phyloP scores from a whole-genome alignment of 2,797 vertebrate genomes.

The Bovichtus variegatus region DNA sequence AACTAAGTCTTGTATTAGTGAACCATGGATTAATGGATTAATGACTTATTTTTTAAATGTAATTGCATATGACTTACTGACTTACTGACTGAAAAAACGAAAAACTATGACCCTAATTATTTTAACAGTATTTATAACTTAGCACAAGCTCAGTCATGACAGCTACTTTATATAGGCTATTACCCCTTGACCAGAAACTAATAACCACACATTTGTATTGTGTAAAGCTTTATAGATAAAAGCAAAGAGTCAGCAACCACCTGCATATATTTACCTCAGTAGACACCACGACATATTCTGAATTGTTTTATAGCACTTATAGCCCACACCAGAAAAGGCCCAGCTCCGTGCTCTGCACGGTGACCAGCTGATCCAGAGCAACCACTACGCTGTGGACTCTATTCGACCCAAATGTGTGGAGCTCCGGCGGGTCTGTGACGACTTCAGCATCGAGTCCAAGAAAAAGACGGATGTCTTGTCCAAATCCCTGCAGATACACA shows the following conservation, averaged over 20 bases:
- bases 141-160: no score
- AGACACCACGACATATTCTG: neutral
- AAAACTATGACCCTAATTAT: neutral
- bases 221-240: neutral
- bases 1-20: neutral
- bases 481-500: slow-evolving; percentile 92
- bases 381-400: slow-evolving; percentile 93
- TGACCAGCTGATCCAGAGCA: slow-evolving; percentile 95
- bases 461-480: slow-evolving; percentile 90
- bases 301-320: slow-evolving; percentile 9
- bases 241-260: no score
- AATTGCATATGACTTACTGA: neutral
- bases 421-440: slow-evolving; percentile 92
- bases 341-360: slow-evolving; percentile 91
- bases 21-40: neutral
- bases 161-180: neutral
- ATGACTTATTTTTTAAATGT: neutral
- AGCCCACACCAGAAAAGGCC: slow-evolving; percentile 92
- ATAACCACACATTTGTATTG: neutral
- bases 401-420: slow-evolving; percentile 95
- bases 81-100: neutral
- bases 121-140: neutral
- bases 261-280: neutral
- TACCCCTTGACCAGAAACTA: neutral
- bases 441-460: slow-evolving; percentile 93